Percentiles rank a stretch among this genome's conserved stretches.
phyloP scores from a whole-genome alignment of 2,797 vertebrate genomes.

The Leucoraja ocellata region DNA sequence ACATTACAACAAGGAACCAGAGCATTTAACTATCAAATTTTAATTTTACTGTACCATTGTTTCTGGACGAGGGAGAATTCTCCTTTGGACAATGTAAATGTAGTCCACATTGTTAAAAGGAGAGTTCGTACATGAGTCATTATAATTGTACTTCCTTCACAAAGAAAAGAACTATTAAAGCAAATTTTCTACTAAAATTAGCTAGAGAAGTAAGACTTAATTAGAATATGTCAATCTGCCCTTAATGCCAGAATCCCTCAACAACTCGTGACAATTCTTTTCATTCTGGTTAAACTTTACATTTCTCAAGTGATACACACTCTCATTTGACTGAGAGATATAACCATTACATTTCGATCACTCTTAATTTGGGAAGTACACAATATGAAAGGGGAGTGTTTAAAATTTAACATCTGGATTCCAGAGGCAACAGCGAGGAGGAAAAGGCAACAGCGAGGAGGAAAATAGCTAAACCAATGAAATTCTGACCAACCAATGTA shows the following conservation, averaged over 20 bases:
- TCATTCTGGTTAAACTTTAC: no score
- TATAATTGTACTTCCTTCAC: not conserved
- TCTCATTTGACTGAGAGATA: not conserved
- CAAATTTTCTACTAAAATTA: not conserved
- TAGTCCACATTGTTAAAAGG: no score
- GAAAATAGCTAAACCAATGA: not conserved
- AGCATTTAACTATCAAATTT: not conserved
- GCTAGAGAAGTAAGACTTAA: not conserved
- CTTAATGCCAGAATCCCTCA: not conserved
- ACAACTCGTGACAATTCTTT: no score
- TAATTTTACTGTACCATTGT: not conserved
- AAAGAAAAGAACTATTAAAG: no score
- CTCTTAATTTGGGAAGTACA: not conserved
- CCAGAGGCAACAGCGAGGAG: not conserved
- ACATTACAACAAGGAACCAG: not conserved
- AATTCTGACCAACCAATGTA: not conserved
- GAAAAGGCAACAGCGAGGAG: no score
- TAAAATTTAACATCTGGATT: not conserved
- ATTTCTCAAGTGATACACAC: no score
- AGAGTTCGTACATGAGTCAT: not conserved
- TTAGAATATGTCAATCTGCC: not conserved
- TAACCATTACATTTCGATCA: not conserved
- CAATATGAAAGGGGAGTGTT: not conserved
- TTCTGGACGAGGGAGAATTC: no score
- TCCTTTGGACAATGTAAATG: no score